Percentiles rank a stretch among this genome's conserved stretches.
phyloP scores from a whole-genome alignment of 1,140 invertebrate genomes.

The Aphis gossypii region DNA sequence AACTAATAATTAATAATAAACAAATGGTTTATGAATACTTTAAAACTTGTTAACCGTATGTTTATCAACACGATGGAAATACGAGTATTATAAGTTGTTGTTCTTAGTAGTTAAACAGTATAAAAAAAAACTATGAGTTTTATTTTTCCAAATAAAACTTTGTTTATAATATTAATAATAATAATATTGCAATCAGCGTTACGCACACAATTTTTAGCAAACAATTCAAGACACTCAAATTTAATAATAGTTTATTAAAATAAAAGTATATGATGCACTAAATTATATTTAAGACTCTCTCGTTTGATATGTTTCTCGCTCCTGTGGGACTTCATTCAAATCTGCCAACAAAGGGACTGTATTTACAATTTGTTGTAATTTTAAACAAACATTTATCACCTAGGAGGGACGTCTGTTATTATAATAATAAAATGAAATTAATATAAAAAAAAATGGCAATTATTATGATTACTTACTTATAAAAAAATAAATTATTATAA shows the following conservation, averaged over 20 bases:
- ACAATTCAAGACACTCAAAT: background rate
- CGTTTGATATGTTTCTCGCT: background rate
- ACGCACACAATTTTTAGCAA: background rate
- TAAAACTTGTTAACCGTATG: background rate
- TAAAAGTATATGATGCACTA: background rate
- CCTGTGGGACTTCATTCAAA: background rate
- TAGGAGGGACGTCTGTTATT: background rate
- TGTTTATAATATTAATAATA: background rate
- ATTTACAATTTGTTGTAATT: background rate
- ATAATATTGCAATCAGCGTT: background rate
- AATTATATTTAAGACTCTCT: background rate
- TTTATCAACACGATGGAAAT: background rate
- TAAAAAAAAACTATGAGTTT: background rate
- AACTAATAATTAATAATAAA: background rate
- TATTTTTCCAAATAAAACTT: background rate
- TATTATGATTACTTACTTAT: background rate
- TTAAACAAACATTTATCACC: constrained; percentile 22
- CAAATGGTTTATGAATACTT: background rate
- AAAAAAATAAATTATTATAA: background rate
- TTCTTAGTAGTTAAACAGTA: background rate
- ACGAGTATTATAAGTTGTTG: background rate
- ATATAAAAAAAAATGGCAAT: background rate
- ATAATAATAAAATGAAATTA: background rate
- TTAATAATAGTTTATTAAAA: constrained; percentile 41
- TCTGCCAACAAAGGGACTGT: background rate